Conservation (phyloP, 2,888 invertebrate species). For the Gisinianus flammeolus region DNA sequence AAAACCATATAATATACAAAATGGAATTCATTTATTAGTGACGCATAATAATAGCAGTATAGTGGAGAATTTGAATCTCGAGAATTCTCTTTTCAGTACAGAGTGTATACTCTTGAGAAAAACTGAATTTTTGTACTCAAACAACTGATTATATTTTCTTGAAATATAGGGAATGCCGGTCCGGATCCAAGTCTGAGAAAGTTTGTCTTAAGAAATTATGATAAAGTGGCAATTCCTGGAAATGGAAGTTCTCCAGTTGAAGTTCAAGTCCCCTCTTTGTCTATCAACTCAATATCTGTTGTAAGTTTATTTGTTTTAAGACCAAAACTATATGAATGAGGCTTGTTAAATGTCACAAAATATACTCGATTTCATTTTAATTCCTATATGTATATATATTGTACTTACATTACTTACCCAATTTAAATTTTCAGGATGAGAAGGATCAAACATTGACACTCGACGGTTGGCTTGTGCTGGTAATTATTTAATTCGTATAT, state of each 20-base stretch:
- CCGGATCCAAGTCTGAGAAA: conserved; percentile 28
- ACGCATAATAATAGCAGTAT: no score
- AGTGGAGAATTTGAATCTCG: no score
- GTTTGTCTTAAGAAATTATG: conserved; percentile 27
- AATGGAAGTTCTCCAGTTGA: conserved; percentile 10
- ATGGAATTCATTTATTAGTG: no score
- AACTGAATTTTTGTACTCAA: no score
- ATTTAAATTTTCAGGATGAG: conserved; percentile 17
- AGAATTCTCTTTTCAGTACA: no score
- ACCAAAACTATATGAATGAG: background rate
- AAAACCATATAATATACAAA: background rate
- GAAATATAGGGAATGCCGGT: conserved; percentile 12
- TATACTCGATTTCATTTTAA: background rate
- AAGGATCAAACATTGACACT: conserved; percentile 27
- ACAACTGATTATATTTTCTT: background rate
- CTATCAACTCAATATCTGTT: conserved; percentile 12
- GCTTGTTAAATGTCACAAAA: background rate
- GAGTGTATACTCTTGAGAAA: no score
- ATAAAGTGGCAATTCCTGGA: conserved; percentile 22
- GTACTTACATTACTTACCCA: background rate
- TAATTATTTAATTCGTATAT: no score
- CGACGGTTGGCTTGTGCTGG: conserved; percentile 30
- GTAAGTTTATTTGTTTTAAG: conserved; percentile 22
- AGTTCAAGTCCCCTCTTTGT: conserved; percentile 14
- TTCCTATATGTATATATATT: background rate